Percentiles rank a stretch among this genome's conserved stretches.
phyloP scores from a whole-genome alignment of 2,113 vertebrate genomes.

The Megalops atlanticus region DNA sequence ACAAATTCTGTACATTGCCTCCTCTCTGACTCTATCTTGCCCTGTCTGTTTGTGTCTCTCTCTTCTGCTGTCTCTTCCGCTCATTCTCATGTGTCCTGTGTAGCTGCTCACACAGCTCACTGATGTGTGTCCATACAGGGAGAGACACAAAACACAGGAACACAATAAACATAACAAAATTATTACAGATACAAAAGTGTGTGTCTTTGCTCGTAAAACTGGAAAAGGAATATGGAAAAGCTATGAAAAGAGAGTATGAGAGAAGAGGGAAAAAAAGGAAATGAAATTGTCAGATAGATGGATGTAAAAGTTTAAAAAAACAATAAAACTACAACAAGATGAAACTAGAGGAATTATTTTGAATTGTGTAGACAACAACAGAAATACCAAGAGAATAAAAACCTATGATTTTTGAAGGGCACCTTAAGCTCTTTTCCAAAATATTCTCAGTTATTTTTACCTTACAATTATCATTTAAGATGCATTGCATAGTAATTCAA shows the following conservation, averaged over 20 bases:
- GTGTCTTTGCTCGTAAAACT: not conserved
- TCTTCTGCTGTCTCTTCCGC: slow-evolving; percentile 24
- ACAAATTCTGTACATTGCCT: slow-evolving; percentile 45
- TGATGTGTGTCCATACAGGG: slow-evolving; percentile 78
- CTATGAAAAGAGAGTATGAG: not conserved
- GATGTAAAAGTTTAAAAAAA: not conserved
- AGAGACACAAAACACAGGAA: slow-evolving; percentile 77
- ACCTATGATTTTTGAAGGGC: no score
- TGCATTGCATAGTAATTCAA: not conserved
- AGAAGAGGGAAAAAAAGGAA: not conserved
- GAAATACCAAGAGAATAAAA: not conserved
- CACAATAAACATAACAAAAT: slow-evolving; percentile 64
- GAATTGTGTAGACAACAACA: not conserved
- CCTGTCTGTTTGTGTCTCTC: not conserved
- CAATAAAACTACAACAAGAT: no score
- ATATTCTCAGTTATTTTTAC: no score
- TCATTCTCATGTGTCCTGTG: slow-evolving; percentile 63
- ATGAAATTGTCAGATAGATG: not conserved
- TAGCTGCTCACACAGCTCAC: slow-evolving; percentile 79
- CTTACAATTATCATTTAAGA: not conserved
- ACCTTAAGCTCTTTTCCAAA: no score
- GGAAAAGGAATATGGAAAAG: not conserved
- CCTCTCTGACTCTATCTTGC: no score
- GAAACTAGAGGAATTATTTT: not conserved
- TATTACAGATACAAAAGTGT: not conserved